Conservation (phyloP, 2,797 vertebrate genomes). For the Serranus cabrilla region DNA sequence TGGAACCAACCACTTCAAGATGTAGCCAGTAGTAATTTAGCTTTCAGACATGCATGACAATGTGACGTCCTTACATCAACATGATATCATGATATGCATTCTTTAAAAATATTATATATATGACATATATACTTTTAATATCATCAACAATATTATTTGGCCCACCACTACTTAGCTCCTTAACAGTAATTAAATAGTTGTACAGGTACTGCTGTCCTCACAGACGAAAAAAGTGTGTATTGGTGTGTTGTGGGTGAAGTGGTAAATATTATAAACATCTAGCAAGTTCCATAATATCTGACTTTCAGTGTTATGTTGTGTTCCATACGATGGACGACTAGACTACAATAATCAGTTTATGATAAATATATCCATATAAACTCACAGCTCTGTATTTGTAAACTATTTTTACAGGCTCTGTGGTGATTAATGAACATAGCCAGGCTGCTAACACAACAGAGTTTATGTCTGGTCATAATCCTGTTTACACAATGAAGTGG, state of each 20-base stretch:
- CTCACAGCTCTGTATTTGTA: not conserved
- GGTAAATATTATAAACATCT: not conserved
- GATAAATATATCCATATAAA: not conserved
- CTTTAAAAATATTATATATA: too few relatives aligned
- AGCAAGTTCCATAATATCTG: not conserved
- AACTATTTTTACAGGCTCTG: not conserved
- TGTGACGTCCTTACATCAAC: too few relatives aligned
- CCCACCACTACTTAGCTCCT: not conserved
- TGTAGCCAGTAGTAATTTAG: too few relatives aligned
- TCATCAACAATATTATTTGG: too few relatives aligned
- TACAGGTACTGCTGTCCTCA: not conserved
- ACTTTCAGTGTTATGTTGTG: not conserved
- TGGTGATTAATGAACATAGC: not conserved
- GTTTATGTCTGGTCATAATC: conserved; percentile 8
- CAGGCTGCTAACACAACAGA: not conserved
- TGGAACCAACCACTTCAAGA: too few relatives aligned
- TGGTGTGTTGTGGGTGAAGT: not conserved
- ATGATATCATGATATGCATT: too few relatives aligned
- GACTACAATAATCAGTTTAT: not conserved
- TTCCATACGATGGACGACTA: too few relatives aligned
- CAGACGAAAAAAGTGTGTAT: not conserved
- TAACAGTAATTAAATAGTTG: not conserved
- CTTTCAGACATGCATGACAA: too few relatives aligned
- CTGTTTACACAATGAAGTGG: conserved; percentile 19
- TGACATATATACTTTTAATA: too few relatives aligned